A percentile compares a stretch with the other conserved stretches of the same genome.
phyloP scores from a whole-genome alignment of 2,888 invertebrate genomes.

The Tetragonula carbonaria region DNA sequence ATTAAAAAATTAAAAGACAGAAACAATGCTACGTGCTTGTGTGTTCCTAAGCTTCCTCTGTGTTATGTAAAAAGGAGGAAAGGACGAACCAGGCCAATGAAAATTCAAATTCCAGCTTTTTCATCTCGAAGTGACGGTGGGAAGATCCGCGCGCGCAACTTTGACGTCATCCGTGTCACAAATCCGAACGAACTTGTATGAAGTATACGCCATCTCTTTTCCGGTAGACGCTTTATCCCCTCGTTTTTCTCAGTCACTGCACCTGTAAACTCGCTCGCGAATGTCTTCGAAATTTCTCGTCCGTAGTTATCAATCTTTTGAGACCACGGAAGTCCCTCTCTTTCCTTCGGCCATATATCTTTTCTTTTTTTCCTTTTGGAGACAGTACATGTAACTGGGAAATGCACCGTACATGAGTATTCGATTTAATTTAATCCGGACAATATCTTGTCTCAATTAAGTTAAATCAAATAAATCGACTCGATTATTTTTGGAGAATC shows the following conservation, averaged over 20 bases:
- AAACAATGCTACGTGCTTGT: constrained; percentile 9
- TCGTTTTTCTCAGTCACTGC: not conserved
- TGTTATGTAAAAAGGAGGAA: constrained; percentile 2
- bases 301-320: no score
- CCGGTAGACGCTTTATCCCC: constrained; percentile 31
- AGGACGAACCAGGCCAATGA: constrained; percentile 2
- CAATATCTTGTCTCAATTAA: no score
- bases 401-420: no score
- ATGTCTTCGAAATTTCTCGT: no score
- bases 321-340: not conserved
- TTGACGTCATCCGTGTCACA: constrained; percentile 40
- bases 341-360: not conserved
- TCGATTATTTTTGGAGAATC: no score
- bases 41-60: not conserved
- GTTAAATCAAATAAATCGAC: no score
- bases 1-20: no score
- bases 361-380: no score
- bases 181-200: constrained; percentile 20
- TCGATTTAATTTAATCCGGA: no score
- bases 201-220: constrained; percentile 28
- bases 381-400: no score
- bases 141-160: constrained; percentile 5
- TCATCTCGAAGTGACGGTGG: not conserved
- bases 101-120: constrained; percentile 39
- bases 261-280: not conserved